These are phyloP conservation scores for Lepidocyrtoides sp. DNA, from an alignment of 2,888 invertebrate genomes.

Conservation along the genomic window DNA sequence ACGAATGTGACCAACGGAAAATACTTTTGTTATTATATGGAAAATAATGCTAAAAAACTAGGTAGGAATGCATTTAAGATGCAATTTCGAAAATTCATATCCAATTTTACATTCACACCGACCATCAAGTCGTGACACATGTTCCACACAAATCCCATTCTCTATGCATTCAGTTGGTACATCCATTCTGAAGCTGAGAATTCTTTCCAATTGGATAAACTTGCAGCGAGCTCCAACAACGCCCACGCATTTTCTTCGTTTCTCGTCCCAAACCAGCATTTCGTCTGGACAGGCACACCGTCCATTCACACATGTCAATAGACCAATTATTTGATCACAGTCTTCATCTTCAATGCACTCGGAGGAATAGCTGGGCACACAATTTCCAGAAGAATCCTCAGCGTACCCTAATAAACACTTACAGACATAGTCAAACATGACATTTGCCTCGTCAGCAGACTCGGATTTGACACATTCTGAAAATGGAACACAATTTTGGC, in stretches of 20 bases:
- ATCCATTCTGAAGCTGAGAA: constrained; percentile 56
- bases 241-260: constrained; percentile 72
- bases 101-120: constrained; percentile 73
- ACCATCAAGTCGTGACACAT: constrained; percentile 74
- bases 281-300: constrained; percentile 54
- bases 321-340: constrained; percentile 51
- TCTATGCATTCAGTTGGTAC: constrained; percentile 70
- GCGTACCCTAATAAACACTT: constrained; percentile 59
- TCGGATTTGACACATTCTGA: constrained; percentile 19
- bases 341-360: constrained; percentile 67
- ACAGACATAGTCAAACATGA: constrained; percentile 53
- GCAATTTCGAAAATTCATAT: constrained; percentile 31
- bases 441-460: neutral
- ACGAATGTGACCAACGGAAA: no score
- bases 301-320: constrained; percentile 75
- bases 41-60: neutral
- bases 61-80: neutral
- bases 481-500: constrained; percentile 40
- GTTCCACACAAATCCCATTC: constrained; percentile 70
- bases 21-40: no score
- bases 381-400: constrained; percentile 73
- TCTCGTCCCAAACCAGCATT: constrained; percentile 46
- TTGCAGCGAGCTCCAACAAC: constrained; percentile 73
- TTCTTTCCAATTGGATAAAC: constrained; percentile 54
- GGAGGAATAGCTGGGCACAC: constrained; percentile 62